Percentiles rank a stretch among this genome's conserved stretches.
Evolutionary conservation across 2,888 invertebrate genomes (phyloP).

Genomic region (Graphium colonna): DNA sequence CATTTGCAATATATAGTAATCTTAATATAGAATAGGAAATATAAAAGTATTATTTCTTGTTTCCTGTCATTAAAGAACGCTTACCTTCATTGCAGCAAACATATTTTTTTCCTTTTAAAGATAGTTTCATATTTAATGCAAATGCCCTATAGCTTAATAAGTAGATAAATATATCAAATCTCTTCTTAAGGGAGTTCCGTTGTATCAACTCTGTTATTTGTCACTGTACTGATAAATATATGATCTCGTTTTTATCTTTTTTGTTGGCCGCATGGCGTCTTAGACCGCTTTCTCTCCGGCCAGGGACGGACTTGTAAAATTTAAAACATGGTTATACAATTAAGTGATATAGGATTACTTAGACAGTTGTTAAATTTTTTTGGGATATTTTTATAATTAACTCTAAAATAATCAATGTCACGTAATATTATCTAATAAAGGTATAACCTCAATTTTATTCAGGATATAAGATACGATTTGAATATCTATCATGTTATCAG

Average conservation of each 20-base stretch:
- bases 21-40: too few relatives aligned
- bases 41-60: too few relatives aligned
- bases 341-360: slow-evolving; percentile 2
- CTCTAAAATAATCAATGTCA: too few relatives aligned
- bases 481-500: too few relatives aligned
- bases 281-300: slow-evolving; percentile 14
- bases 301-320: slow-evolving; percentile 13
- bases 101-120: slow-evolving; percentile 1
- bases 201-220: slow-evolving; percentile 6
- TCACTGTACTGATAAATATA: slow-evolving; percentile 16
- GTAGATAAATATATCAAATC: neutral
- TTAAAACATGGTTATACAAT: slow-evolving; percentile 5
- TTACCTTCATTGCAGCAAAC: too few relatives aligned
- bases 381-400: neutral
- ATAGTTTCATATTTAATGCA: neutral
- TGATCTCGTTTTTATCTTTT: slow-evolving; percentile 13
- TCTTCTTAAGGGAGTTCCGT: slow-evolving; percentile 3
- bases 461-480: neutral
- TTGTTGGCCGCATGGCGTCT: neutral
- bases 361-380: slow-evolving; percentile 8
- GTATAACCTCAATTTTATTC: too few relatives aligned
- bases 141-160: slow-evolving; percentile 4
- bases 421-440: too few relatives aligned
- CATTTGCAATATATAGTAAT: too few relatives aligned
- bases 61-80: too few relatives aligned